A percentile compares a stretch with the other conserved stretches of the same genome.
Conservation (phyloP, 2,113 vertebrate genomes). For the Cavia porcellus region DNA sequence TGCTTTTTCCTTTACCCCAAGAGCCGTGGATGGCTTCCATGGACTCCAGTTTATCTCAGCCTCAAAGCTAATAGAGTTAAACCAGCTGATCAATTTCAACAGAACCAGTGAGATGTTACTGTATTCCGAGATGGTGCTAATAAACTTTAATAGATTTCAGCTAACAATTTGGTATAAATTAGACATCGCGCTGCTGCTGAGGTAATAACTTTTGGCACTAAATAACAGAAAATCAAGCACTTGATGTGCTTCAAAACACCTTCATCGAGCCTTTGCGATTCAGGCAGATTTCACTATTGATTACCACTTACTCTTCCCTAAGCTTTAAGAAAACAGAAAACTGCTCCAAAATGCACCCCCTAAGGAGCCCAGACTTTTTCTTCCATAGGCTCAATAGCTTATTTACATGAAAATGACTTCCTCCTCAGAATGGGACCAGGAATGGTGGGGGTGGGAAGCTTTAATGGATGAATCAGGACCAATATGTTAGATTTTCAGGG, state of each 20-base stretch:
- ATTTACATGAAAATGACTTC: constrained; percentile 21
- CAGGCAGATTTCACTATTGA: constrained; percentile 87
- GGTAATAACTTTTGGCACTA: constrained; percentile 85
- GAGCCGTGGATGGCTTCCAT: background rate
- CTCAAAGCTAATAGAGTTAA: constrained; percentile 78
- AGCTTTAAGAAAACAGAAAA: constrained; percentile 81
- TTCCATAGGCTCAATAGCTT: constrained; percentile 32
- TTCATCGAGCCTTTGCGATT: constrained; percentile 80
- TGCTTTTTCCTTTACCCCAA: background rate
- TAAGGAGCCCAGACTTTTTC: constrained; percentile 72
- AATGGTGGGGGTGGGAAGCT: background rate
- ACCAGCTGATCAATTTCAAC: constrained; percentile 82
- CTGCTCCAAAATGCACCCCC: constrained; percentile 67
- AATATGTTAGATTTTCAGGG: background rate
- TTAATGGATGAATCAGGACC: background rate
- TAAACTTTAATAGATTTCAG: constrained; percentile 85
- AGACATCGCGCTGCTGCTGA: constrained; percentile 79
- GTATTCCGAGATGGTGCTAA: constrained; percentile 83
- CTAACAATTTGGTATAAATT: constrained; percentile 83
- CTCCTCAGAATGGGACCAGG: background rate
- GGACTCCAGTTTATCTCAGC: constrained; percentile 62
- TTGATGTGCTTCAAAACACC: constrained; percentile 85
- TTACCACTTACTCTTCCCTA: constrained; percentile 84
- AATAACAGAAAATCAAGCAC: constrained; percentile 84
- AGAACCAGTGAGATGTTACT: constrained; percentile 75